Percentiles rank a stretch among this genome's conserved stretches.
Conservation (phyloP, 2,797 vertebrate species). For the Sylvia borin region DNA sequence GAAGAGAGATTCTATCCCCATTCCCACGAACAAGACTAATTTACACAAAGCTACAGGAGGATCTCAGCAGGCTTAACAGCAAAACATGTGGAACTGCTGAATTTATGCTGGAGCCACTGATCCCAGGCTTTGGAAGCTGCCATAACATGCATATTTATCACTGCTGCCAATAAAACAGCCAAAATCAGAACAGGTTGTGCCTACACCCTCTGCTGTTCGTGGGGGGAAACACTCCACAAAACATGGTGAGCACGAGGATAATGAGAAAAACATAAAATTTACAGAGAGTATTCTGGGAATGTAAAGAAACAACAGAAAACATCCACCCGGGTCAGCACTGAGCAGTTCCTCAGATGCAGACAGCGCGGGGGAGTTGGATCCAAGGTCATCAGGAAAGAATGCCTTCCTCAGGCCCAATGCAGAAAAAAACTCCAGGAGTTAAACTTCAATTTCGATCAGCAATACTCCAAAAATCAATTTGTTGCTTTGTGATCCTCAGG, state of each 20-base stretch:
- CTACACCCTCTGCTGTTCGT: conserved; percentile 50
- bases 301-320: conserved; percentile 26
- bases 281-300: conserved; percentile 1
- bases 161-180: not conserved
- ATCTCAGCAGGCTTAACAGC: conserved; percentile 60
- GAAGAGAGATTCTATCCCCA: not conserved
- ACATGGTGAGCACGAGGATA: not conserved
- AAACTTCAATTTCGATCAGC: not conserved
- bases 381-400: conserved; percentile 5
- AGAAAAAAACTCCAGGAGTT: not conserved
- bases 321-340: not conserved
- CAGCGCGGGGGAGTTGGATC: not conserved
- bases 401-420: not conserved
- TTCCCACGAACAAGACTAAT: conserved; percentile 20
- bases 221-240: not conserved
- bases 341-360: not conserved
- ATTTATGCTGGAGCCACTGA: conserved; percentile 42
- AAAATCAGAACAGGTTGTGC: not conserved
- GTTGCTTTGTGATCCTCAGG: accelerated
- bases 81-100: conserved; percentile 50
- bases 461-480: not conserved
- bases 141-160: not conserved
- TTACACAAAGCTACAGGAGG: conserved; percentile 35
- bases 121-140: conserved; percentile 37
- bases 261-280: conserved; percentile 29